Conservation (phyloP, 2,113 vertebrate genomes). For the Lycaon pictus region DNA sequence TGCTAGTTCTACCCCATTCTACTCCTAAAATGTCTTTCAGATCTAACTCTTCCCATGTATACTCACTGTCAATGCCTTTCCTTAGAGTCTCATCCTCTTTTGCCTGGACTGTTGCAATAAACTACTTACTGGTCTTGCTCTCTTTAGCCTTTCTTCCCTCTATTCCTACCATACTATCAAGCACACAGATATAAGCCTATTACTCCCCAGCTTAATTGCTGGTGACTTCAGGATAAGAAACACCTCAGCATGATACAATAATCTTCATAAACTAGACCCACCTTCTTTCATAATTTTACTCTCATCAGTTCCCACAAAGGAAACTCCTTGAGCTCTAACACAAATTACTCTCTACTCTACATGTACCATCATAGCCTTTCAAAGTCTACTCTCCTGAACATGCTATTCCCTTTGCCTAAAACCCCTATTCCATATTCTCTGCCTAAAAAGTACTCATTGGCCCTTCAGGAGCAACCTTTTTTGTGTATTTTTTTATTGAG, state of each 20-base stretch:
- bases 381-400: background rate
- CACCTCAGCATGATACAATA: background rate
- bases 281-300: background rate
- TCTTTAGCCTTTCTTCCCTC: background rate
- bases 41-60: background rate
- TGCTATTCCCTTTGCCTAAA: background rate
- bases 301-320: background rate
- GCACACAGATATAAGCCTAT: background rate
- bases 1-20: background rate
- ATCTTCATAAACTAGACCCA: background rate
- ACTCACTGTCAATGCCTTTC: background rate
- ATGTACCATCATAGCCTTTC: background rate
- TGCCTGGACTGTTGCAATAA: background rate
- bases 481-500: too few species aligned
- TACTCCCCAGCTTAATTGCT: background rate
- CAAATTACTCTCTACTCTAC: background rate
- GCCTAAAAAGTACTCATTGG: background rate
- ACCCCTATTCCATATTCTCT: background rate
- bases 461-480: background rate
- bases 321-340: slow-evolving; percentile 15
- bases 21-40: background rate
- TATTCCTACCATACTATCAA: background rate
- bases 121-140: background rate
- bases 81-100: slow-evolving; percentile 47
- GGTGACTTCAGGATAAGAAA: slow-evolving; percentile 24